Base-by-base conservation (phyloP, 2,888 invertebrate species). In the Dromius quadrimaculatus region DNA sequence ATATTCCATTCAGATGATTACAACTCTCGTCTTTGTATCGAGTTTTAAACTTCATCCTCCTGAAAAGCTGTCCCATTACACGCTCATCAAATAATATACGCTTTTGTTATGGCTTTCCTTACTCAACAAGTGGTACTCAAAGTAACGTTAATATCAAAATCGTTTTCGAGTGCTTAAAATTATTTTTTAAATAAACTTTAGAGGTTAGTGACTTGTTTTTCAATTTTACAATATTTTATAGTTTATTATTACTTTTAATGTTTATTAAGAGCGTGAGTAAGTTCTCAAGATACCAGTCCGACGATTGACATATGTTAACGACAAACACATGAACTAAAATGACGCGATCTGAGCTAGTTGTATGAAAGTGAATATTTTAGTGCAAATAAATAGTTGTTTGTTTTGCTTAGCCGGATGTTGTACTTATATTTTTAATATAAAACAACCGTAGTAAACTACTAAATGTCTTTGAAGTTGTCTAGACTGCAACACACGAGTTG, bases 331-430 rank as follows among this genome's bases (percentile, higher is more conserved):
- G 28, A 54, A 54, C 50, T 54, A 47, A 47, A 22, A 11, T 3
- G 15, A 19, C 45, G 20, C 2, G 20, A 47, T 4, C 50, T n/a
- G n/a, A n/a, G 41, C 11, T 9, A 45, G 15, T n/a, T n/a, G 47
- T 22, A 54, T 54, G 50, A 54, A 50, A 54, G 50, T 54, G 15
- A 54, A 54, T 47, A 47, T 47, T 47, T 47, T 47, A 47, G 23
- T 54, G 50, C 28, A 54, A 54, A 54, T 54, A 15, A 54, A n/a
- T n/a, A n/a, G 13, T 15, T 28, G 28, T 54, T 54, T 54, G 13
- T 54, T 54, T 54, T 15, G 15, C 28, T 47, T 47, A 54, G 15
- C 50, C 23, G 50, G 50, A 54, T 54, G 19, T 28, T 2, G 28
- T 28, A 15, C 50, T 28, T 11, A 15, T 54, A 28, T 28, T 54